phyloP scores from a whole-genome alignment of 2,888 invertebrate species.

The Trachelus iudaicus region DNA sequence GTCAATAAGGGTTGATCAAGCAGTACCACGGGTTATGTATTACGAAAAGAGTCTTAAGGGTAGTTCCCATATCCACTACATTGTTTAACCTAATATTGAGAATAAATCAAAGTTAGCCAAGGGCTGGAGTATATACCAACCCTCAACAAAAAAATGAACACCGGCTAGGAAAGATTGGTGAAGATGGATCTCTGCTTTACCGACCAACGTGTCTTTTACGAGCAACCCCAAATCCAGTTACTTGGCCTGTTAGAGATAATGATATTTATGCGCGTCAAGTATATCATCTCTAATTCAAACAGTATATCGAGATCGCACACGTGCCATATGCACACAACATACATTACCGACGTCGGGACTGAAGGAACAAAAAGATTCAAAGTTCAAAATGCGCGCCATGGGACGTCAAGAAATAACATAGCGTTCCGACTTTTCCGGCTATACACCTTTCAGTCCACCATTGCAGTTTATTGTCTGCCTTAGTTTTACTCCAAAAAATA shows the following conservation, averaged over 20 bases:
- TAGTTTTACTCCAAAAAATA: neutral
- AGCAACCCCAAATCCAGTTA: slow-evolving; percentile 45
- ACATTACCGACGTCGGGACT: neutral
- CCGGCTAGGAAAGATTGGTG: slow-evolving; percentile 3
- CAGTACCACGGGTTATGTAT: neutral
- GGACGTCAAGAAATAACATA: neutral
- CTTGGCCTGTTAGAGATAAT: slow-evolving; percentile 49
- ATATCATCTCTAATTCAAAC: slow-evolving; percentile 31
- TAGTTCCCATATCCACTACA: neutral
- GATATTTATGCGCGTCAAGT: slow-evolving; percentile 51
- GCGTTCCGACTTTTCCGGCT: neutral
- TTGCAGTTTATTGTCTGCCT: neutral
- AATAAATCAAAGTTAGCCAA: neutral
- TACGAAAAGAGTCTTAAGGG: neutral
- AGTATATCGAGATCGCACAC: neutral
- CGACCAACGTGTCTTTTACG: slow-evolving; percentile 12
- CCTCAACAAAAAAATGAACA: neutral
- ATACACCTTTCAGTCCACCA: neutral
- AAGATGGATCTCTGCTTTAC: slow-evolving; percentile 16
- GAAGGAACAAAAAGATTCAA: neutral
- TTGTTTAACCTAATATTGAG: neutral
- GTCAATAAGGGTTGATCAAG: neutral
- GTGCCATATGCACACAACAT: neutral
- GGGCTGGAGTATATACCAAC: neutral
- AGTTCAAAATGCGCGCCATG: slow-evolving; percentile 4